Conservation (phyloP, 2,888 invertebrate species). For the Stegophylla sp. region DNA sequence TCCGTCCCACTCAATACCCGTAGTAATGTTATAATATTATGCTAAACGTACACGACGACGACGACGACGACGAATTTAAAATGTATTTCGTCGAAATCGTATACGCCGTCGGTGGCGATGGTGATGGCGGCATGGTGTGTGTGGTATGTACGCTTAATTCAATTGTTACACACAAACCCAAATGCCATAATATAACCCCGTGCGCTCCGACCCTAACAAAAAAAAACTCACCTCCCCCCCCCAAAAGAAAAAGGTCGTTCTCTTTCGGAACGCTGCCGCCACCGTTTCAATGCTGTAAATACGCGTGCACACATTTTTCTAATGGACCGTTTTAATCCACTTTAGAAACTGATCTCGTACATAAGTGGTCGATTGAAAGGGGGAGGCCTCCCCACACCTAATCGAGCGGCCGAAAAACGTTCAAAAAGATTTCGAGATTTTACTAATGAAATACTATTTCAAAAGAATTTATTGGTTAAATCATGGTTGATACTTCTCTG, state of each 20-base stretch:
- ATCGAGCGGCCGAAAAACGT: too few relatives aligned
- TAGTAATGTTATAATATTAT: slow-evolving; percentile 1
- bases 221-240: neutral
- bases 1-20: slow-evolving; percentile 19
- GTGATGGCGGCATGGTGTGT: neutral
- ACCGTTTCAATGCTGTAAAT: too few relatives aligned
- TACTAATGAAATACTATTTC: too few relatives aligned
- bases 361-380: too few relatives aligned
- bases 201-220: neutral
- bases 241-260: neutral
- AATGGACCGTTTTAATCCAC: neutral
- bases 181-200: neutral
- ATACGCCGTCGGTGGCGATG: too few relatives aligned
- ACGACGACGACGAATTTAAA: neutral
- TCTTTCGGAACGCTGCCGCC: neutral
- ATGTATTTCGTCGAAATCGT: neutral
- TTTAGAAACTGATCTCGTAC: too few relatives aligned
- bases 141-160: slow-evolving; percentile 21
- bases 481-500: too few relatives aligned
- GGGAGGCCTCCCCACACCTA: too few relatives aligned
- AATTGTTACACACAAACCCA: slow-evolving; percentile 1
- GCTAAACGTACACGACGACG: neutral
- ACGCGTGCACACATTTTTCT: neutral
- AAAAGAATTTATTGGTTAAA: too few relatives aligned
- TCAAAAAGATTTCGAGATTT: too few relatives aligned